Evolutionary conservation across 2,797 vertebrate species (phyloP), one percentile per base, ranked within the genome.

Genomic region (Bradypodion pumilum): DNA sequence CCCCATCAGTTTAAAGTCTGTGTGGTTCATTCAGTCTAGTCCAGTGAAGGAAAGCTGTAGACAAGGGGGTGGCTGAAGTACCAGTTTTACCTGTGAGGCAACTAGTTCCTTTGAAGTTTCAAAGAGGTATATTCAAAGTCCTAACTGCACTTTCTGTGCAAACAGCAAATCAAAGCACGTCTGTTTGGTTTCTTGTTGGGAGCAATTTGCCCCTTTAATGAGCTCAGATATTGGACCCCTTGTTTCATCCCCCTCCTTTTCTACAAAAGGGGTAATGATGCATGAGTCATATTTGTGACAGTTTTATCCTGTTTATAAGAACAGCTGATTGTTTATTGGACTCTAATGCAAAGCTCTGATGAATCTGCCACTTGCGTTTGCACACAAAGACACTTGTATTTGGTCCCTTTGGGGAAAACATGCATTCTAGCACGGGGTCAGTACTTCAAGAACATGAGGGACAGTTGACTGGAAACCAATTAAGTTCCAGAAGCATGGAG

Each of bases 211-310:
- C 15, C 83, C 82, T 86, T 29, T 70, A 80, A 75, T 74, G 78
- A 80, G 62, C 40, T 80, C 72, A 85, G 78, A 44, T 80, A 56
- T 25, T 68, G 70, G 62, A 74, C 46, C 37, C 59, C 73, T 80
- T 56, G n/a, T 63, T 32, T 37, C 52, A 80, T 85, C 80, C 73
- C 73, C 25, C 35, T 85, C 62, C 52, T 21, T 72, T 37, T 37
- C 63, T 69, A 85, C 63, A n/a, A 85, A 81, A 63, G 63, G 56
- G 68, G 56, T 19, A 49, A 56, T 35, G 49, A 68, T 29, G 25
- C 65, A 76, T 81, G 73, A 85, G 73, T 81, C 84, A 46, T 37
- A 81, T 81, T 81, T 21, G 32, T 81, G 73, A 85, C 84, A 40
- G 35, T 69, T 49, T 80, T 70, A 46, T 76, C 78, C 79, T 69